Conservation (phyloP, 2,888 invertebrate genomes). For the Eristalinus aeneus region DNA sequence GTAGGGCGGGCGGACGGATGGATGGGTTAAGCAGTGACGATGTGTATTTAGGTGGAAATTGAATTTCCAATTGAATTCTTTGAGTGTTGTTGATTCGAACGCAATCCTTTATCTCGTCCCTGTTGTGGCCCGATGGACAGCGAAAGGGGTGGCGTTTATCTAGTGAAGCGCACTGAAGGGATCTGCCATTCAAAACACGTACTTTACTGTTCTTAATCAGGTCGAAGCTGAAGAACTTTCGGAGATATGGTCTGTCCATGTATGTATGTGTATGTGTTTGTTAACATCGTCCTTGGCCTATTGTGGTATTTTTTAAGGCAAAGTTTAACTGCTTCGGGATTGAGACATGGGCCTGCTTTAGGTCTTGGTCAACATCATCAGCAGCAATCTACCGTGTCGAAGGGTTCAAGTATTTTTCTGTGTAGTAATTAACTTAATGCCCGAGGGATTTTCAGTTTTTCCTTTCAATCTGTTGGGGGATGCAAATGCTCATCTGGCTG, state of each 20-base stretch:
- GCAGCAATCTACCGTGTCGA: not conserved
- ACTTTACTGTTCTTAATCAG: constrained; percentile 44
- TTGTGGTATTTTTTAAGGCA: constrained; percentile 37
- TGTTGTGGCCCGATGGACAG: not conserved
- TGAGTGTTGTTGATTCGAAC: constrained; percentile 60
- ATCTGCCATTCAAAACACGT: constrained; percentile 65
- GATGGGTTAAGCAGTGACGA: constrained; percentile 48
- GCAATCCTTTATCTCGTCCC: constrained; percentile 44
- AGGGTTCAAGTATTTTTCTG: not conserved
- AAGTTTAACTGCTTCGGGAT: not conserved
- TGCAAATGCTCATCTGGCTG: not conserved
- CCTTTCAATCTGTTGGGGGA: not conserved
- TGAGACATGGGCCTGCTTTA: not conserved
- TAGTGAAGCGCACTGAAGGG: constrained; percentile 58
- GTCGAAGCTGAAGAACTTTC: constrained; percentile 20
- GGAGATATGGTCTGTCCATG: constrained; percentile 6
- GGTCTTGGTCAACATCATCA: not conserved
- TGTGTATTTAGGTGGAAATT: constrained; percentile 69
- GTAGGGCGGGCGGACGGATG: not conserved
- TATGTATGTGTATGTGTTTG: not conserved
- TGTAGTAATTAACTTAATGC: not conserved
- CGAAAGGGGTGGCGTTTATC: constrained; percentile 7
- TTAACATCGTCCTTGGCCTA: not conserved
- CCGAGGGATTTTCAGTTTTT: not conserved
- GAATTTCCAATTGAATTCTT: constrained; percentile 68